Base-by-base conservation (phyloP, 2,113 vertebrate genomes). In the Mus pahari region DNA sequence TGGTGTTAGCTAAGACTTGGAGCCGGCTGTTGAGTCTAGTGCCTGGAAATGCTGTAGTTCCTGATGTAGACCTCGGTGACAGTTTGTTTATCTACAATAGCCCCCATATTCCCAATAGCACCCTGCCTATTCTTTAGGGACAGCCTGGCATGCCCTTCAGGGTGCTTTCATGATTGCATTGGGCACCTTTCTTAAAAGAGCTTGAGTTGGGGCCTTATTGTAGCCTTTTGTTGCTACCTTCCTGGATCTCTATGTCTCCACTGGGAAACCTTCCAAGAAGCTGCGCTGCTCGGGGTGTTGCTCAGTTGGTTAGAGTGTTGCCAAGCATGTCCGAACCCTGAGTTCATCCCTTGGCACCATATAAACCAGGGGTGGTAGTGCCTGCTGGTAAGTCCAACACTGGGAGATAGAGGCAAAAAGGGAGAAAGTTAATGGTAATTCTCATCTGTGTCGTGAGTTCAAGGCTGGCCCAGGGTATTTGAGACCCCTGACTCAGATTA, bases 11-110 rank as follows among this genome's bases (percentile, higher is more conserved):
- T 39, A 22, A 22, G 58, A 20, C 53, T 45, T 84, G 70, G 42
- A 55, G n/a, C 28, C 17, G 13, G 78, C n/a, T 62, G 17, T 82
- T 48, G 42, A 58, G 22, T 36, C 26, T 36, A 48, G 88, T 39
- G 1, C 7, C 0, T 16, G 12, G 75, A 48, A 39, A 13, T 19
- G 2, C n/a, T 83, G 12, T 36, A 45, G 9, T 19, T 22, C 53
- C 48, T 19, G 10, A 16, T 8, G 12, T 77, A 2, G 16, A 39
- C 26, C 48, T 0, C 12, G 14, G 17, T 33, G 0, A 20, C 19
- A 50, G 22, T 55, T 22, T 36, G 4, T 60, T 77, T n/a, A 7
- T 77, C 33, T 7, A 1, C 31, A 53, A 20, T 22, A 5, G 22
- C 7, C n/a, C 3, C n/a, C 39, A 0, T 48, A 13, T 13, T 83